phyloP scores from a whole-genome alignment of 1,140 invertebrate species.

The Euglossa dilemma region DNA sequence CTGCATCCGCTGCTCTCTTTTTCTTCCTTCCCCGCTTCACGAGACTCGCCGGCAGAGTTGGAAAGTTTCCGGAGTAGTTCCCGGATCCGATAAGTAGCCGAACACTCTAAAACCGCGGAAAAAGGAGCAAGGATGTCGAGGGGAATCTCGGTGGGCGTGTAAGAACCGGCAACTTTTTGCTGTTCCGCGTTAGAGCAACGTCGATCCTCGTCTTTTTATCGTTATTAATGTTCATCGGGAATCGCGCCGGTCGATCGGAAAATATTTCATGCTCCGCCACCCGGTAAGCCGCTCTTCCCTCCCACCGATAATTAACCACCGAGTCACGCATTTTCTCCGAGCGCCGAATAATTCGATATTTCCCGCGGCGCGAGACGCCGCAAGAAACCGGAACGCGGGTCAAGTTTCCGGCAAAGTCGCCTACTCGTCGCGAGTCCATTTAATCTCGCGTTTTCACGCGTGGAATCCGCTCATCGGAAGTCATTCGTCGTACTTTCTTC shows the following conservation, averaged over 20 bases:
- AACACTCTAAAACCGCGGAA: constrained; percentile 37
- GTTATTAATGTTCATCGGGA: constrained; percentile 21
- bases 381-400: not conserved
- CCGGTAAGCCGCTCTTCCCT: not conserved
- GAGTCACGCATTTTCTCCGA: not conserved
- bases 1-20: not conserved
- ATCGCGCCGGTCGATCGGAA: constrained; percentile 7
- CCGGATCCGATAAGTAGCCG: constrained; percentile 42
- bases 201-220: constrained; percentile 17
- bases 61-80: constrained; percentile 30
- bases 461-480: too few relatives aligned
- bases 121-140: constrained; percentile 21
- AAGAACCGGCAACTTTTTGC: constrained; percentile 13
- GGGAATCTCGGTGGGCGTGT: constrained; percentile 27
- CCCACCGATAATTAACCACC: constrained; percentile 2
- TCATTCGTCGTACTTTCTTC: too few relatives aligned
- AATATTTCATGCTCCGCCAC: constrained; percentile 4
- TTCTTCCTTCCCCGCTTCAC: not conserved
- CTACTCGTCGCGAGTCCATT: not conserved
- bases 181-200: not conserved
- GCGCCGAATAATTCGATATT: not conserved
- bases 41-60: constrained; percentile 9
- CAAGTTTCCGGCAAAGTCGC: not conserved
- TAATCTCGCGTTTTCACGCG: not conserved
- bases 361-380: not conserved